phyloP scores from a whole-genome alignment of 2,797 vertebrate species.

The Sternotherus odoratus region DNA sequence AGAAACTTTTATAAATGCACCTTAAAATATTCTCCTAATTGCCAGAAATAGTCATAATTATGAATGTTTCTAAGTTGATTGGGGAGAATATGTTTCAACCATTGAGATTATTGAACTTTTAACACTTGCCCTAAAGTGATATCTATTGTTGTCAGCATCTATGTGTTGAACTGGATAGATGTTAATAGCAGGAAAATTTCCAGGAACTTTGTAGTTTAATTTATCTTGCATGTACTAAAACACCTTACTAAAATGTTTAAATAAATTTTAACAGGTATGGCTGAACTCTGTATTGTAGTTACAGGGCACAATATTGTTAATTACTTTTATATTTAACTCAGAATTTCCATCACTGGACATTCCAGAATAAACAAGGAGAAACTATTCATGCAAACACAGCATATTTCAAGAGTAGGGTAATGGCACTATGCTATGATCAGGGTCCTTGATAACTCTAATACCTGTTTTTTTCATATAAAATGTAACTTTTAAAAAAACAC shows the following conservation, averaged over 20 bases:
- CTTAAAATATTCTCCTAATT: constrained; percentile 25
- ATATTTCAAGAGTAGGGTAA: background rate
- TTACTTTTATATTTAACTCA: constrained; percentile 30
- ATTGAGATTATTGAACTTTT: background rate
- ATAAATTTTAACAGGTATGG: constrained; percentile 59
- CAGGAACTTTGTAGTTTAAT: constrained; percentile 55
- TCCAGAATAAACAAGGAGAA: background rate
- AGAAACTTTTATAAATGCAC: background rate
- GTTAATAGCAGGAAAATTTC: constrained; percentile 30
- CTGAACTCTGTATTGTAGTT: constrained; percentile 43
- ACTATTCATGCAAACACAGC: background rate
- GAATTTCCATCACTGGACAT: background rate
- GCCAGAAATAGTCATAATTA: background rate
- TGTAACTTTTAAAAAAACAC: background rate
- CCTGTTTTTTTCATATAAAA: background rate
- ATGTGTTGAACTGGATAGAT: background rate
- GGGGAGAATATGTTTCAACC: background rate
- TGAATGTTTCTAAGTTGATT: background rate
- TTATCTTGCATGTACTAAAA: constrained; percentile 33
- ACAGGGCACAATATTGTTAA: constrained; percentile 35
- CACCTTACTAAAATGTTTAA: constrained; percentile 45
- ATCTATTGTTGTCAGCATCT: constrained; percentile 1
- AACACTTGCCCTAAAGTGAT: constrained; percentile 5
- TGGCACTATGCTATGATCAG: background rate
- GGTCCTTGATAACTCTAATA: background rate